Conservation (phyloP, 1,140 invertebrate species). For the Eciton burchellii region DNA sequence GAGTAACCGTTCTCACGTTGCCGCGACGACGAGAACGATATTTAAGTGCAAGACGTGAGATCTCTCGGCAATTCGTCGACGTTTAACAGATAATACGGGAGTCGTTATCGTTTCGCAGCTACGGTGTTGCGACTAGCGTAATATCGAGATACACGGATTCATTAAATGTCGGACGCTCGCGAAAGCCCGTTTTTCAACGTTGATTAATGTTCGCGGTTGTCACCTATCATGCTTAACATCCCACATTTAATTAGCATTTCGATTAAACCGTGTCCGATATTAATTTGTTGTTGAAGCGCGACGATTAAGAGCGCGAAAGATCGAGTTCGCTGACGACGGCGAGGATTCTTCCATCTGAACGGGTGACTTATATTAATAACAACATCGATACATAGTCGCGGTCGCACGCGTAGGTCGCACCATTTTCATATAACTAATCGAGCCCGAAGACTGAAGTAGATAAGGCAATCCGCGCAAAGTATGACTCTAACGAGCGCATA, state of each 20-base stretch:
- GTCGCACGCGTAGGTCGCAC: not conserved
- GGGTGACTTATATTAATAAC: not conserved
- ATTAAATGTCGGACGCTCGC: not conserved
- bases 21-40: slow-evolving; percentile 12
- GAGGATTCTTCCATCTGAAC: not conserved
- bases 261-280: not conserved
- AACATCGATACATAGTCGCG: not conserved
- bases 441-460: not conserved
- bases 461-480: not conserved
- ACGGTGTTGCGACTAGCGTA: not conserved
- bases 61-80: slow-evolving; percentile 9
- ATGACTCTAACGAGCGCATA: slow-evolving; percentile 24
- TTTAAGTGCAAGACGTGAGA: slow-evolving; percentile 48
- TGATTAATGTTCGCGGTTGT: not conserved
- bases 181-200: not conserved
- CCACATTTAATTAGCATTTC: not conserved
- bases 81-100: slow-evolving; percentile 40
- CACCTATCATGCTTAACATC: not conserved
- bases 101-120: slow-evolving; percentile 27
- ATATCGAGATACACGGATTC: not conserved
- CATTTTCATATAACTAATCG: not conserved
- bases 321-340: not conserved
- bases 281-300: not conserved
- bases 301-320: not conserved
- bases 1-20: slow-evolving; percentile 64